Evolutionary conservation across 2,888 invertebrate genomes (phyloP), one percentile per base, ranked within the genome.

Genomic region (Barypeithes pellucidus): DNA sequence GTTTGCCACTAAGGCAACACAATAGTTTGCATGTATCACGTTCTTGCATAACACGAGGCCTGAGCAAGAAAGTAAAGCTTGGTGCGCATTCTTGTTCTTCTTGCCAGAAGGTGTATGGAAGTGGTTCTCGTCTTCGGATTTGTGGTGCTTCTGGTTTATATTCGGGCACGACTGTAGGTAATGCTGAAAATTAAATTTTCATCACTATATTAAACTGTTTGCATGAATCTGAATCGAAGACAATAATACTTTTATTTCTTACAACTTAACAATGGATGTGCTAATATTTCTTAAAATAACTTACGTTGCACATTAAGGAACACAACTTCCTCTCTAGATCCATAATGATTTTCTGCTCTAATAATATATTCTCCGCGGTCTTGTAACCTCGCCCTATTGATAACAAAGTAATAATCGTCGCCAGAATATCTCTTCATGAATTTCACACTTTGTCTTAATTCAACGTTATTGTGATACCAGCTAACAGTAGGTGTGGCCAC

Each of bases 331-430:
- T 98, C 98, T 80, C 96, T 90, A 82, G 94, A 95, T 33, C 98
- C 98, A 85, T 97, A 98, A 85, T 95, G 95, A 88, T 98, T 98
- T 88, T 98, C 97, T 1, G 98, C 98, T 67, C 96, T 90, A 82
- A 99, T 97, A 78, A 97, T 93, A 87, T 98, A 99, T 87, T 99
- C 98, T 79, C 99, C 99, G 82, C 97, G 92, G 87, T 99, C 99
- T 76, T 97, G 96, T 77, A 96, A 86, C 86, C 96, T 97, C 43
- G 95, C 95, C 80, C 99, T 93, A 88, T 98, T 99, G 80, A 99
- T 98, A 77, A 98, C 93, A 86, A 99, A 96, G 87, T 97, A 97
- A 86, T 97, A 99, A 84, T 99, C 97, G 81, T 98, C 97, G 67
- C 95, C 96, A 50, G 93, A 91, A 85, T 99, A 99, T 82, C 98